A percentile compares a stretch with the other conserved stretches of the same genome.
Evolutionary conservation across 2,888 invertebrate species (phyloP).

Genomic region (Halocaridina rubra): DNA sequence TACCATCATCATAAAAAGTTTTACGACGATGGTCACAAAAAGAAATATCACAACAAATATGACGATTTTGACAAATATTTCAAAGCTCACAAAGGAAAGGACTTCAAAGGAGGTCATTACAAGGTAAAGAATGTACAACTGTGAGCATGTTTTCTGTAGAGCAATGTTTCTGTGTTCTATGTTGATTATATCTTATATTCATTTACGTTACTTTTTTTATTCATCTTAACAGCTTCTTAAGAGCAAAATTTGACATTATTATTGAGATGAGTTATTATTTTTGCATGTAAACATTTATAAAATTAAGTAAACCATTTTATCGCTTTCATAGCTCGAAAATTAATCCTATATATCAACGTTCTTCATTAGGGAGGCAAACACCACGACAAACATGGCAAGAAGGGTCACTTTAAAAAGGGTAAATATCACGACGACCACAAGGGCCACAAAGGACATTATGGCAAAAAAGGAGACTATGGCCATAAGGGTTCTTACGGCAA

Average conservation of each 20-base stretch:
- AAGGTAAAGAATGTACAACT: slow-evolving; percentile 31
- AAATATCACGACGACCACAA: slow-evolving; percentile 65
- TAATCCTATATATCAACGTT: no score
- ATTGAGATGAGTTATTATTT: no score
- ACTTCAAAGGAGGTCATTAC: slow-evolving; percentile 36
- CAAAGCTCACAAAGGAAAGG: slow-evolving; percentile 80
- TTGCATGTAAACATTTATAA: no score
- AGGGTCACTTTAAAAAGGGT: slow-evolving; percentile 82
- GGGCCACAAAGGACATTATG: slow-evolving; percentile 73
- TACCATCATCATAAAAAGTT: slow-evolving; percentile 82
- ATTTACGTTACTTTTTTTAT: no score
- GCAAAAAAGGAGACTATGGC: slow-evolving; percentile 73
- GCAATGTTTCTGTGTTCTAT: no score
- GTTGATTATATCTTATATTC: no score
- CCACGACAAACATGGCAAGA: slow-evolving; percentile 67
- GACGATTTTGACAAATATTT: slow-evolving; percentile 80
- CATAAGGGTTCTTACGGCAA: slow-evolving; percentile 67
- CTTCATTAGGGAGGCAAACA: slow-evolving; percentile 61
- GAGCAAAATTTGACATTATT: no score
- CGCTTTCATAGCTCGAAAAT: no score
- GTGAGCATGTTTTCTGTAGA: no score
- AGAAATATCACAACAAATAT: slow-evolving; percentile 82
- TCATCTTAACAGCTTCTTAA: no score
- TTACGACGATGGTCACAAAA: slow-evolving; percentile 81
- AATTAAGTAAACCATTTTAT: no score